Evolutionary conservation across 1,140 invertebrate species (phyloP).

Genomic region (Drosophila pectinifera): DNA sequence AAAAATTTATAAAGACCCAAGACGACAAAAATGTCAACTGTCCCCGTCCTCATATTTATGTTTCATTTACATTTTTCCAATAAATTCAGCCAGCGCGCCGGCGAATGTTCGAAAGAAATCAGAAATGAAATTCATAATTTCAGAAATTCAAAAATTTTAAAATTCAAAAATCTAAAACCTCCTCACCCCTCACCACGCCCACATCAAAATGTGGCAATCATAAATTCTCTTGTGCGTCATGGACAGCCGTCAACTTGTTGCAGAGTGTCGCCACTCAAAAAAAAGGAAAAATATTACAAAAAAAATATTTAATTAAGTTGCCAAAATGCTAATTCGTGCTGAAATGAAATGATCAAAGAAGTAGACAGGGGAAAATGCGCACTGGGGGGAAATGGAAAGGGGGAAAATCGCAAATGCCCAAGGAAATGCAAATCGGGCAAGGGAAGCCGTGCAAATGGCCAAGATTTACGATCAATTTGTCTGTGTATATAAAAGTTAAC

Average conservation of each 20-base stretch:
- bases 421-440: constrained; percentile 43
- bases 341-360: constrained; percentile 56
- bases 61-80: constrained; percentile 79
- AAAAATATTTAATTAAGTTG: constrained; percentile 57
- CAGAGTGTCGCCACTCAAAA: constrained; percentile 28
- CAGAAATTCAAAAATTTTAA: constrained; percentile 30
- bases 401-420: constrained; percentile 41
- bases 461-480: constrained; percentile 74
- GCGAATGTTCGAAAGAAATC: constrained; percentile 12
- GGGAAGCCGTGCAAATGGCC: constrained; percentile 16
- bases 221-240: constrained; percentile 77
- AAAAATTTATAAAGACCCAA: constrained; percentile 12
- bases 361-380: constrained; percentile 9
- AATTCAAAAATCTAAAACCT: background rate
- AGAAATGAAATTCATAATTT: constrained; percentile 73
- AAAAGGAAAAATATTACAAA: background rate
- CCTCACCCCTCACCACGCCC: background rate
- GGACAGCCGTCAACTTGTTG: constrained; percentile 79
- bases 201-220: constrained; percentile 60
- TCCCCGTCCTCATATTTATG: constrained; percentile 60
- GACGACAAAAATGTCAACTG: constrained; percentile 29
- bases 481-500: constrained; percentile 41
- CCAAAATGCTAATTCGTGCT: constrained; percentile 62
- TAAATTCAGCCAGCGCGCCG: constrained; percentile 56
- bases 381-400: background rate